Evolutionary conservation across 2,797 vertebrate species (phyloP).

Genomic region (Psittacula derbiana): DNA sequence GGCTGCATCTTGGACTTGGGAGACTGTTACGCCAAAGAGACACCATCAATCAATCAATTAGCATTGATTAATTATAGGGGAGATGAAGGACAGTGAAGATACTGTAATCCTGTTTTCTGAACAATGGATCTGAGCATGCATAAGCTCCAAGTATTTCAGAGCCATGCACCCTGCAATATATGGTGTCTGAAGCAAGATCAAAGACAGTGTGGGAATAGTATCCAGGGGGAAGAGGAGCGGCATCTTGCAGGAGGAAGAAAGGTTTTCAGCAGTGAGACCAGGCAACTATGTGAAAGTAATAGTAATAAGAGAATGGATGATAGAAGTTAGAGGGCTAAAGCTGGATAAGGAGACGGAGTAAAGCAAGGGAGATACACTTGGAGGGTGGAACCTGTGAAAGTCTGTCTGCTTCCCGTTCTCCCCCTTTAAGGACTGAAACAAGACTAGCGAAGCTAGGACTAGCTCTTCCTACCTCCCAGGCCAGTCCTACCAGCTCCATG

Average conservation of each 20-base stretch:
- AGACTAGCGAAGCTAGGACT: not conserved
- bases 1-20: not conserved
- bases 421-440: not conserved
- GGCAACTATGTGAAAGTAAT: not conserved
- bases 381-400: not conserved
- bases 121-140: not conserved
- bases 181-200: not conserved
- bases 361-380: not conserved
- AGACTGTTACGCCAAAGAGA: not conserved
- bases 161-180: not conserved
- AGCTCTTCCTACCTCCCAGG: not conserved
- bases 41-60: conserved; percentile 18
- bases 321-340: not conserved
- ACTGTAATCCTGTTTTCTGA: conserved; percentile 5
- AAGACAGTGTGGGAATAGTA: not conserved
- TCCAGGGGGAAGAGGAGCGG: not conserved
- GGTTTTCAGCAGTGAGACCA: not conserved
- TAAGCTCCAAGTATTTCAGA: not conserved
- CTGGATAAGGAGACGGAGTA: not conserved
- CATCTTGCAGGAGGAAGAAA: not conserved
- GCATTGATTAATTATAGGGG: conserved; percentile 27
- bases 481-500: not conserved
- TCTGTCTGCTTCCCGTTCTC: not conserved
- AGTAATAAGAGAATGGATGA: not conserved
- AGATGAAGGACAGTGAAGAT: not conserved